Conservation (phyloP, 2,888 invertebrate genomes). For the Nemotelus nigrinus region DNA sequence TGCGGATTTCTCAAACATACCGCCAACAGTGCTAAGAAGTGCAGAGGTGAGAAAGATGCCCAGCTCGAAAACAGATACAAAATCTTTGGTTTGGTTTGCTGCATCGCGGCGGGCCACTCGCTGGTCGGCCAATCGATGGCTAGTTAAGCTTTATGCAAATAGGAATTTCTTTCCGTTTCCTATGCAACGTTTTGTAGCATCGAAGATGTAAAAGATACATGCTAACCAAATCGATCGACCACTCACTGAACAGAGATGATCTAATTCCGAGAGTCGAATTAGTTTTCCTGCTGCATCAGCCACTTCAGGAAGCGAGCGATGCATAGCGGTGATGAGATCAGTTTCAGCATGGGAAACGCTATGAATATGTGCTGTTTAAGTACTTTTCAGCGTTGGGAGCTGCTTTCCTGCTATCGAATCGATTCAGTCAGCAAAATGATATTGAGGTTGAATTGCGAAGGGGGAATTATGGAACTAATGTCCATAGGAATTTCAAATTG, state of each 20-base stretch:
- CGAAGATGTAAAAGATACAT: neutral
- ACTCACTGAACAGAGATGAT: constrained; percentile 19
- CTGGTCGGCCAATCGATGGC: neutral
- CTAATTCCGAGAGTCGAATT: constrained; percentile 3
- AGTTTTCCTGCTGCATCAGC: neutral
- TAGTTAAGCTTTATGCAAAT: constrained; percentile 21
- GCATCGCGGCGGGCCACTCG: neutral
- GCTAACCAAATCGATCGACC: neutral
- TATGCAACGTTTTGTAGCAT: constrained; percentile 9
- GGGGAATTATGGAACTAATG: too few relatives aligned
- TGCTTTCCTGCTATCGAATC: too few relatives aligned
- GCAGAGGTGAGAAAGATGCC: constrained; percentile 29
- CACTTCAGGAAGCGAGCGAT: constrained; percentile 17
- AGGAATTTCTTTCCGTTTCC: constrained; percentile 38
- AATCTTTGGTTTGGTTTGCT: constrained; percentile 2
- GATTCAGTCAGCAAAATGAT: too few relatives aligned
- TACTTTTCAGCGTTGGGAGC: too few relatives aligned
- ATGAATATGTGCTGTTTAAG: too few relatives aligned
- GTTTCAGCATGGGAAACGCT: neutral
- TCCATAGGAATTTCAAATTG: too few relatives aligned
- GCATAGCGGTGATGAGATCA: neutral
- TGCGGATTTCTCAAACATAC: constrained; percentile 48
- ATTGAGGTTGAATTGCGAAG: too few relatives aligned
- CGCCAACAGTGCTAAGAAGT: constrained; percentile 32
- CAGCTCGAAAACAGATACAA: constrained; percentile 26